Percentiles rank a stretch among this genome's conserved stretches.
Evolutionary conservation across 2,797 vertebrate species (phyloP).

Genomic region (Neosilurus hyrtlii): DNA sequence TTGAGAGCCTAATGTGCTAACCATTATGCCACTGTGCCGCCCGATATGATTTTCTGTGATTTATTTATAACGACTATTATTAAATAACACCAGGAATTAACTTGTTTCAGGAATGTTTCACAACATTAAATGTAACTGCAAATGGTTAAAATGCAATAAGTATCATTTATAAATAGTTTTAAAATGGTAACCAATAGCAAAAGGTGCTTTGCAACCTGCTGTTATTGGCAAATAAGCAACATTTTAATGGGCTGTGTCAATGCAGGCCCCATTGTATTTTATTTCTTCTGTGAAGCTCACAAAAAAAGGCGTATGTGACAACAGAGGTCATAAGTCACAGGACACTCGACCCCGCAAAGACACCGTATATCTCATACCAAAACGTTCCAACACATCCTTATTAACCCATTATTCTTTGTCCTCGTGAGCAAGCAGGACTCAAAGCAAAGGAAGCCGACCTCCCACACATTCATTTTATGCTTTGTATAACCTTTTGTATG

Average conservation of each 20-base stretch:
- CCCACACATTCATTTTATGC: conserved; percentile 31
- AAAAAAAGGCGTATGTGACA: conserved; percentile 24
- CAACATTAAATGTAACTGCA: neutral
- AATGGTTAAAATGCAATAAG: neutral
- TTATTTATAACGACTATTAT: neutral
- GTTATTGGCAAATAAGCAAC: neutral
- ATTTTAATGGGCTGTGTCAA: neutral
- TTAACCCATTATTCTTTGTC: conserved; percentile 20
- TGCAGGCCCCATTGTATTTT: neutral
- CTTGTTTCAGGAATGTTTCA: neutral
- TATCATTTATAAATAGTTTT: neutral
- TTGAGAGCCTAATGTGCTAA: too few relatives aligned
- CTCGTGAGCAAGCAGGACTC: conserved; percentile 13
- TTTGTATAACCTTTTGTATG: conserved; percentile 16
- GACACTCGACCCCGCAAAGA: conserved; percentile 23
- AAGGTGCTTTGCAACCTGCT: neutral
- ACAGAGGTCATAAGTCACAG: conserved; percentile 41
- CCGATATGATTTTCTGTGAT: too few relatives aligned
- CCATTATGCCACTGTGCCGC: too few relatives aligned
- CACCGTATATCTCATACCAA: conserved; percentile 31
- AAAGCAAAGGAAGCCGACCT: conserved; percentile 23
- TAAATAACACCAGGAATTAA: neutral
- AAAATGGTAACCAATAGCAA: neutral
- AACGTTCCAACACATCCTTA: conserved; percentile 25
- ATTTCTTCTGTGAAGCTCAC: neutral